These are phyloP conservation scores for Eupithecia subfuscata DNA, from an alignment of 2,888 invertebrate genomes.

Conservation along the genomic window DNA sequence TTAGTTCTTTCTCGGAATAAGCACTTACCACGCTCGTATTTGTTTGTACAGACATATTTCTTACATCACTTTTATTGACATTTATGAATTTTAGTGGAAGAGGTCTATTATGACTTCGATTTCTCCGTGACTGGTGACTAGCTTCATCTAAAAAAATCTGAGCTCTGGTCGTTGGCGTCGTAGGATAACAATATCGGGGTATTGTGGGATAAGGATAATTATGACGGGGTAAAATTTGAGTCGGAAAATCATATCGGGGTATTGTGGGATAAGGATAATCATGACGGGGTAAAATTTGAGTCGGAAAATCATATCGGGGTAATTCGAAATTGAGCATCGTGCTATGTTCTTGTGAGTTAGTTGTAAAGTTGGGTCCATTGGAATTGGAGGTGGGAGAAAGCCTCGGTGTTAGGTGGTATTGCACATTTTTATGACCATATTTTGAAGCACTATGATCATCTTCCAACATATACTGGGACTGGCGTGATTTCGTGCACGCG, in stretches of 20 bases:
- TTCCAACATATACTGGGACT: slow-evolving; percentile 23
- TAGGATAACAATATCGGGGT: not conserved
- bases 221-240: no score
- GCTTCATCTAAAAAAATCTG: not conserved
- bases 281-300: not conserved
- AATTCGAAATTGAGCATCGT: not conserved
- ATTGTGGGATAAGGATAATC: not conserved
- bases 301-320: not conserved
- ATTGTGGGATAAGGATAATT: not conserved
- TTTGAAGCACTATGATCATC: slow-evolving; percentile 48
- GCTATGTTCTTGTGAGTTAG: slow-evolving; percentile 53
- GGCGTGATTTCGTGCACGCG: slow-evolving; percentile 45
- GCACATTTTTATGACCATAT: slow-evolving; percentile 20
- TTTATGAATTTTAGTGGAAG: not conserved
- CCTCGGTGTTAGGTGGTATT: not conserved
- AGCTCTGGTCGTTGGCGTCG: not conserved
- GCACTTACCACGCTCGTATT: slow-evolving; percentile 23
- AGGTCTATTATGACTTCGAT: not conserved
- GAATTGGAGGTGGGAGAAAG: not conserved
- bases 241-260: not conserved
- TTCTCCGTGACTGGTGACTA: not conserved
- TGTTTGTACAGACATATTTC: slow-evolving; percentile 37
- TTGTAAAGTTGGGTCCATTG: slow-evolving; percentile 56
- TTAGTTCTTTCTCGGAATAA: not conserved
- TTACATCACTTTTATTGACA: not conserved